A percentile compares a stretch with the other conserved stretches of the same genome.
These are phyloP conservation scores for Labrus mixtus DNA, from an alignment of 2,113 vertebrate species.

Conservation along the genomic window DNA sequence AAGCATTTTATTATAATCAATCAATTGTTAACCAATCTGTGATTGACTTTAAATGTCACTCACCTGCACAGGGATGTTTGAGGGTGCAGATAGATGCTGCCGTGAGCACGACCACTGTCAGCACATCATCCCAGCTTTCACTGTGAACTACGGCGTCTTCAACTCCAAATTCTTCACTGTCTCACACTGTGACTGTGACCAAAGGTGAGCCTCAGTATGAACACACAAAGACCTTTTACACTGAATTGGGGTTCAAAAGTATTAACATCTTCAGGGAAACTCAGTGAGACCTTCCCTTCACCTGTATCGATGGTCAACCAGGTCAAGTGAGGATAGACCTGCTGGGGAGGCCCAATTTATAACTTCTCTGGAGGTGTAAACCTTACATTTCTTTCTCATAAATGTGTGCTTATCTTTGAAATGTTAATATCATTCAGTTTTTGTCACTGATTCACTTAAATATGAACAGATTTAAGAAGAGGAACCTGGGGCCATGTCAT, in stretches of 20 bases:
- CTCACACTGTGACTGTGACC: constrained; percentile 92
- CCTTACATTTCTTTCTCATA: background rate
- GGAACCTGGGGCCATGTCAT: background rate
- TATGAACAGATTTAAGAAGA: background rate
- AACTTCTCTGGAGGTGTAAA: background rate
- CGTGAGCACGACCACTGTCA: constrained; percentile 90
- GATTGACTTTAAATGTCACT: background rate
- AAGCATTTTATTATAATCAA: background rate
- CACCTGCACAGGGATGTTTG: constrained; percentile 85
- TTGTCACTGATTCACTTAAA: background rate
- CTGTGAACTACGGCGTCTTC: constrained; percentile 86
- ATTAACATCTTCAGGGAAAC: constrained; percentile 47
- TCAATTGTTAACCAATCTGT: background rate
- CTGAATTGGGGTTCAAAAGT: constrained; percentile 23
- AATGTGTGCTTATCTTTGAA: background rate
- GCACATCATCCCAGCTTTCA: constrained; percentile 83
- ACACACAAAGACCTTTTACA: background rate
- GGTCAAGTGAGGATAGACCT: constrained; percentile 14
- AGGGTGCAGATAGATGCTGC: constrained; percentile 88
- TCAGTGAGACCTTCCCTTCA: constrained; percentile 1
- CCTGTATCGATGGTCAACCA: background rate
- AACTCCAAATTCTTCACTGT: constrained; percentile 88
- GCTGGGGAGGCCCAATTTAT: background rate
- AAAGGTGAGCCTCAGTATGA: constrained; percentile 81
- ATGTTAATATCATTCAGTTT: background rate